Base-by-base conservation (phyloP, 2,113 vertebrate genomes). In the Paradisaea rubra region DNA sequence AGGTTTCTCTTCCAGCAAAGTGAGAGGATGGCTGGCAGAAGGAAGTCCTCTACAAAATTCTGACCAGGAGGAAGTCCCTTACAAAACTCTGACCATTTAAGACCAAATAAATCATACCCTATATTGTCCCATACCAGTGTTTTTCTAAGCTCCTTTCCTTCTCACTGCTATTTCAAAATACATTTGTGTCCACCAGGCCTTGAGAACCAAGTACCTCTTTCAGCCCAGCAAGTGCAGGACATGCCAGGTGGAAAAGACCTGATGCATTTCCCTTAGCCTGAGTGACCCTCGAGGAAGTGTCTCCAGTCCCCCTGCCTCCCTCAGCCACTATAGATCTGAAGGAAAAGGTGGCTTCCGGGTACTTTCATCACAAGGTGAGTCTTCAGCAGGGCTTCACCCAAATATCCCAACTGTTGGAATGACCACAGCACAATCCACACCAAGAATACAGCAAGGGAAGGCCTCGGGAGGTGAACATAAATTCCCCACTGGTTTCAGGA, bases 231-330 rank as follows among this genome's bases (percentile, higher is more conserved):
- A 39, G 64, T 0, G 2, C 27, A 65, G 45, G 42, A 61, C 1
- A 1, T 13, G 30, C 5, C 3, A 10, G 59, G 6, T 68, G 39
- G 63, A 50, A 80, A 91, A 52, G 49, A 80, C 41, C 6, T 0
- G 0, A 52, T 0, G 2, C 5, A 33, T 9, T 18, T 59, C 5
- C 0, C 37, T 50, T 2, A 54, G 27, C 27, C 15, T 0, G 2
- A 73, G 16, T 15, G 50, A 80, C 45, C 66, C 44, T 7, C 7
- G 13, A 24, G 44, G 24, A 85, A 88, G 59, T 13, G 45, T 24
- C 31, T 53, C 54, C 37, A 57, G 45, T 12, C 9, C 11, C 28
- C 12, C 9, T 4, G 23, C 1, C 7, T 22, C 50, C 23, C 70
- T 65, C 70, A 61, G 35, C 11, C 41, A 49, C 16, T 7, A 37